Conservation (phyloP, 2,113 vertebrate species). For the Gulo gulo region DNA sequence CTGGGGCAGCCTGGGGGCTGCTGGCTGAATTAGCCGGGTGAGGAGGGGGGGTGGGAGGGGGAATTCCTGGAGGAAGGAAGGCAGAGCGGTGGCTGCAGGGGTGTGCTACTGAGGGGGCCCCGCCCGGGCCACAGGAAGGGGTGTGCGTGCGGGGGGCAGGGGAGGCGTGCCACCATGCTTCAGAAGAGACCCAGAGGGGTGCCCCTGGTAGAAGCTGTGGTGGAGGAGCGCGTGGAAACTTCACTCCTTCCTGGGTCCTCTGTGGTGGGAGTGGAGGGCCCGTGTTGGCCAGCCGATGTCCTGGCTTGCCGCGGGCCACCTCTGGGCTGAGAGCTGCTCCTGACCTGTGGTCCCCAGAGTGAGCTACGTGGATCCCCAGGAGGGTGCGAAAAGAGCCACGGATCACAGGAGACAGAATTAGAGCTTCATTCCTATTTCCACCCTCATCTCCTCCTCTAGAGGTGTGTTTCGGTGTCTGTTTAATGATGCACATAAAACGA, state of each 20-base stretch:
- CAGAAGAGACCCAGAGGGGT: not conserved
- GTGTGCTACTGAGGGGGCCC: not conserved
- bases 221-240: fast-evolving
- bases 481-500: not conserved
- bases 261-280: not conserved
- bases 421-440: not conserved
- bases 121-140: not conserved
- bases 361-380: not conserved
- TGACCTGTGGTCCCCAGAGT: not conserved
- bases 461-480: conserved; percentile 21
- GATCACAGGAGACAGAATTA: not conserved
- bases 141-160: not conserved
- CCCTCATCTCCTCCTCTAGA: not conserved
- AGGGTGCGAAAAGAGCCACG: fast-evolving
- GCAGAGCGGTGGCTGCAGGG: not conserved
- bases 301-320: fast-evolving
- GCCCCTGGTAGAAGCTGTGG: fast-evolving
- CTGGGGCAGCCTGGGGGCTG: not conserved
- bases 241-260: not conserved
- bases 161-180: not conserved
- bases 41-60: too few species aligned
- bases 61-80: not conserved
- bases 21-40: not conserved
- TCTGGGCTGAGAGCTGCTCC: not conserved
- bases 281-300: not conserved